Base-by-base conservation (phyloP, 1,140 invertebrate genomes). In the Trachelipus rathkii region DNA sequence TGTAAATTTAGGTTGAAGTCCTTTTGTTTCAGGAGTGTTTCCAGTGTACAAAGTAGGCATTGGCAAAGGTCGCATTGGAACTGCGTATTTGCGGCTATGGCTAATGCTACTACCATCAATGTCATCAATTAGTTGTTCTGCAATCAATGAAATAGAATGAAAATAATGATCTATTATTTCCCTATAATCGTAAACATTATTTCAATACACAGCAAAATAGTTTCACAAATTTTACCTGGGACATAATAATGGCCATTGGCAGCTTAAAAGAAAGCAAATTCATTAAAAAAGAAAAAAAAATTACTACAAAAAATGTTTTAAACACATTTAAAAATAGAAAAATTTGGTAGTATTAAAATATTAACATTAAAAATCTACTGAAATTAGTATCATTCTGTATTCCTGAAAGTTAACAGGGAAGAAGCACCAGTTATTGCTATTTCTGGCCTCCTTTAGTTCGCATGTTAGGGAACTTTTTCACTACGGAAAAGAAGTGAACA, bases 41-140 rank as follows among this genome's bases (percentile, higher is more conserved):
- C 88, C 89, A 82, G 88, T 91, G 83, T 92, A 92, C 1, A 92
- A 85, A 0, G 91, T 92, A 0, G 91, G 90, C 88, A 92, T 91
- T 11, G 90, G 91, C 77, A 93, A 88, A 44, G 76, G 77, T 73
- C 75, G 81, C 43, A 76, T 50, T 9, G 72, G 69, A 67, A 76
- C 46, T n/a, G 73, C 45, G n/a, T 75, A 74, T 60, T 60, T 60
- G 50, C 19, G 50, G 4, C 11, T 15, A 60, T 60, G 50, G 11
- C 11, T 13, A 33, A 33, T 3, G 50, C 11, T 60, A 60, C 50
- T 15, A 19, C 50, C 50, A 60, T 60, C 50, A 13, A 60, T 60
- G 50, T 60, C 50, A 60, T 60, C 50, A 60, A 60, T 60, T 13
- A 60, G 19, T 60, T 60, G 50, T 60, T 60, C 50, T 60, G 19